Percentiles rank a stretch among this genome's conserved stretches.
Conservation (phyloP, 2,113 vertebrate species). For the Sceloporus tristichus region DNA sequence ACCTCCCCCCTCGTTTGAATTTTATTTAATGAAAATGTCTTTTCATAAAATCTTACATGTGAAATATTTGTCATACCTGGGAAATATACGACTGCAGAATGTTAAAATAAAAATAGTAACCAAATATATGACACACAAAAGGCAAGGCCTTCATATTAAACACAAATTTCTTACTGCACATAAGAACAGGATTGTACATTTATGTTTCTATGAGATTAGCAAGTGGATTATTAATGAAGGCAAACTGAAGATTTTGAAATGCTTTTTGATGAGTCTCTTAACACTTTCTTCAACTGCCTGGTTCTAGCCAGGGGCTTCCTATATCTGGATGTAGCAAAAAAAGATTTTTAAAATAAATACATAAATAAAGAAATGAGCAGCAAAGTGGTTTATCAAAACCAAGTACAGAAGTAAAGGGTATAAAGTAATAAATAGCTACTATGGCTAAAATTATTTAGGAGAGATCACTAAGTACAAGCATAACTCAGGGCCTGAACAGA, state of each 20-base stretch:
- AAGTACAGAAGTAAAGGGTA: neutral
- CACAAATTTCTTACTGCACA: slow-evolving; percentile 19
- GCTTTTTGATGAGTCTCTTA: slow-evolving; percentile 18
- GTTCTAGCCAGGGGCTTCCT: slow-evolving; percentile 25
- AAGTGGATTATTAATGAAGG: slow-evolving; percentile 15
- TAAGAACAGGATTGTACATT: slow-evolving; percentile 40
- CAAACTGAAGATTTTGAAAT: slow-evolving; percentile 9
- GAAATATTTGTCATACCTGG: slow-evolving; percentile 23
- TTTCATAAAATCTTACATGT: neutral
- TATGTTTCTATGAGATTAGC: slow-evolving; percentile 21
- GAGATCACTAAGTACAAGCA: neutral
- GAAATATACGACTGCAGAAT: slow-evolving; percentile 26
- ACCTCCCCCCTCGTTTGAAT: neutral
- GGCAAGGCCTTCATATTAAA: slow-evolving; percentile 32
- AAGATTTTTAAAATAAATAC: too few relatives aligned
- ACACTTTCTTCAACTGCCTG: slow-evolving; percentile 22
- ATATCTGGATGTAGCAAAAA: too few relatives aligned
- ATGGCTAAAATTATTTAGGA: neutral
- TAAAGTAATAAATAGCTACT: neutral
- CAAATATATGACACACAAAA: slow-evolving; percentile 30
- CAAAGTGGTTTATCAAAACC: too few relatives aligned
- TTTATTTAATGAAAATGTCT: slow-evolving; percentile 36
- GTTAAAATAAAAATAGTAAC: slow-evolving; percentile 48
- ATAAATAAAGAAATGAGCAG: too few relatives aligned
- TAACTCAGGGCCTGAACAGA: too few relatives aligned